Base-by-base conservation (phyloP, 2,888 invertebrate species). In the Sipha maydis region DNA sequence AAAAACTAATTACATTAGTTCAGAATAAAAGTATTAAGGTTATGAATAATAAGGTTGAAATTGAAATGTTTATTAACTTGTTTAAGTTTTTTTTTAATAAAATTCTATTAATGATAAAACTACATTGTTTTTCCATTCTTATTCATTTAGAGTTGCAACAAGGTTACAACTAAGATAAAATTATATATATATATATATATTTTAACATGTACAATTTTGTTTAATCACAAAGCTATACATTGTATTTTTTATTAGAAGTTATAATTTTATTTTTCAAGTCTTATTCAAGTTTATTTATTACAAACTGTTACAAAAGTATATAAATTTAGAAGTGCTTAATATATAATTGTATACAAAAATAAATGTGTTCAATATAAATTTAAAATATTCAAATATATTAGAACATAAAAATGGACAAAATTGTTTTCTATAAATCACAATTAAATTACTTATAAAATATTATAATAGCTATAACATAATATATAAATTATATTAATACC, bases 1-100 rank as follows among this genome's bases (percentile, higher is more conserved):
- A 90, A 89, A 71, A 89, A 89, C 9, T 90, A 91, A 84, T 71
- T 90, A 76, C 85, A 89, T 89, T 90, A 90, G 28, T 91, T 25
- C 25, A 4, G 25, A 61, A 61, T 61, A 61, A 61, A 21, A 25
- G 21, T 61, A 61, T 61, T 61, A 7, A 61, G 21, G 0, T 61
- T 25, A 8, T 61, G 61, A 21, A 8, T 61, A 61, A 25, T 11
- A 48, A 1, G 48, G 48, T 48, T 48, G 48, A 48, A 48, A 48
- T 14, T 14, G 14, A 48, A 48, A 48, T 48, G 48, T 48, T 48
- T 48, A 1, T 14, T 48, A 14, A 48, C 14, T 11, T 48, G 48
- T 48, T 14, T 14, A 14, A 48, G 11, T 48, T 14, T 11, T 48
- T 48, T 48, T 14, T 48, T 48, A 48, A 14, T 48, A 11, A 48